A percentile compares a stretch with the other conserved stretches of the same genome.
Conservation (phyloP, 2,113 vertebrate species). For the Dicentrarchus labrax region DNA sequence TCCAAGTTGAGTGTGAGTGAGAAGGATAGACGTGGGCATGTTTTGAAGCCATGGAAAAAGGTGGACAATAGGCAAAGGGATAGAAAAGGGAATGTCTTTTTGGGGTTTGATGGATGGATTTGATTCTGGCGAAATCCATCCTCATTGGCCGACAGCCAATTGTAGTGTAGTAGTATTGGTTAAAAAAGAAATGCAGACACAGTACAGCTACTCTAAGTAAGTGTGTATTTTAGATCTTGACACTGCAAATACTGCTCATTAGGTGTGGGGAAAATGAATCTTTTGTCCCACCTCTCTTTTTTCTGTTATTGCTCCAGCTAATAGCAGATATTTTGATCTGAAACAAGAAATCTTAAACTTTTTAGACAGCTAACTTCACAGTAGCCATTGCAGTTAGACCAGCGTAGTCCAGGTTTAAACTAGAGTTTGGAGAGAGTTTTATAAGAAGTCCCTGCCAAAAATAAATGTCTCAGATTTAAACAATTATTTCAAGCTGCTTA, state of each 20-base stretch:
- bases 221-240: background rate
- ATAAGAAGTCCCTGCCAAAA: background rate
- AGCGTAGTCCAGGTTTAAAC: background rate
- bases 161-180: background rate
- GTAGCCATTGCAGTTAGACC: background rate
- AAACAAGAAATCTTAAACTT: background rate
- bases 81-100: constrained; percentile 51
- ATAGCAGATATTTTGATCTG: too few species aligned
- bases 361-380: background rate
- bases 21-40: constrained; percentile 55
- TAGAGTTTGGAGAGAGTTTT: too few species aligned
- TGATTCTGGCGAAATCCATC: constrained; percentile 20
- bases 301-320: too few species aligned
- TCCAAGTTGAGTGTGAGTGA: constrained; percentile 86
- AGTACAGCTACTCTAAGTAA: background rate
- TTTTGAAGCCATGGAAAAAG: constrained; percentile 54
- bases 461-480: background rate
- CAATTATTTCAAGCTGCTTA: too few species aligned
- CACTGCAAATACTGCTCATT: background rate
- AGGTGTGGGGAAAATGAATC: background rate
- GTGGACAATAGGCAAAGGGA: constrained; percentile 48
- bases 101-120: constrained; percentile 32
- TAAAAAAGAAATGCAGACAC: constrained; percentile 6
- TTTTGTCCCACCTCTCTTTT: too few species aligned
- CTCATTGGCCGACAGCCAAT: constrained; percentile 17